Percentiles rank a stretch among this genome's conserved stretches.
These are phyloP conservation scores for Beroe ovata DNA, from an alignment of 37 sponge, comb jelly and placozoan species.

Conservation along the genomic window DNA sequence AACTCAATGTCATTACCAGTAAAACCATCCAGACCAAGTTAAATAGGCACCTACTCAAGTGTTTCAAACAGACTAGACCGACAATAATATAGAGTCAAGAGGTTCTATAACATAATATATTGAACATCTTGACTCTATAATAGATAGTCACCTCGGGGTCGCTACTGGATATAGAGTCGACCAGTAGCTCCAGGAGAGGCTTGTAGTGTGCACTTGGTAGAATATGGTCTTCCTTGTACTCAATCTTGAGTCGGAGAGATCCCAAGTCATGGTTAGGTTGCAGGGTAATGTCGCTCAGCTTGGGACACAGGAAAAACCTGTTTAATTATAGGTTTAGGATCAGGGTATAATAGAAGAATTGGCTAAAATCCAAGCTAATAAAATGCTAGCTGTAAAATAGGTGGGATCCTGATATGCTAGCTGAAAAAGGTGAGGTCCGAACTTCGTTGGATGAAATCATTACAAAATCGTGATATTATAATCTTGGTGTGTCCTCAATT, in stretches of 20 bases:
- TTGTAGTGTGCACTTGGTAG: constrained; percentile 10
- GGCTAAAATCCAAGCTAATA: not conserved
- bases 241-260: constrained; percentile 21
- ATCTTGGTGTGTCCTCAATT: no score
- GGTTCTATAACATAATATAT: no score
- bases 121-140: no score
- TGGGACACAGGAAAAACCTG: constrained; percentile 65
- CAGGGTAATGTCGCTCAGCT: constrained; percentile 7
- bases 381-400: not conserved
- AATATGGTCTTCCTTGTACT: constrained; percentile 55
- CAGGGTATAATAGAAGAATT: not conserved
- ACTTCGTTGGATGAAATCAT: no score
- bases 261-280: constrained; percentile 65
- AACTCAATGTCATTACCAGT: no score
- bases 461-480: no score
- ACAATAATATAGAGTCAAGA: no score
- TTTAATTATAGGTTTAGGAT: no score
- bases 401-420: not conserved
- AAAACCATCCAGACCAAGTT: no score
- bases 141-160: constrained; percentile 47
- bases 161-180: not conserved
- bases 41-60: no score
- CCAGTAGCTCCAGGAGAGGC: constrained; percentile 22
- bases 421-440: not conserved
- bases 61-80: no score